Base-by-base conservation (phyloP, 2,113 vertebrate species). In the Thryonomys swinderianus region DNA sequence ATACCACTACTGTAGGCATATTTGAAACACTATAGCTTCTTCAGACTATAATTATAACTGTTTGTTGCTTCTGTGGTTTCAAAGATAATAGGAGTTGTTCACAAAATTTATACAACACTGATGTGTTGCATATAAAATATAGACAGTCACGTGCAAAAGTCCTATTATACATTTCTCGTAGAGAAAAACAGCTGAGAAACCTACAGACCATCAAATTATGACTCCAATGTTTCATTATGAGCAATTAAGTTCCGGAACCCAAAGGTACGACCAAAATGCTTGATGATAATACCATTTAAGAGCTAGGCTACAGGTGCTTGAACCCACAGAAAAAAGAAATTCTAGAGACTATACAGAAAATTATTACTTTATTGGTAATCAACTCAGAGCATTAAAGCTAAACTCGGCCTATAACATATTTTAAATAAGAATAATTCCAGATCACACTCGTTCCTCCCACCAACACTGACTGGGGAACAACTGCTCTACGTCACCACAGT, bases 41-140 rank as follows among this genome's bases (percentile, higher is more conserved):
- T 98, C 98, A 97, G 97, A 96, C 79, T 97, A 73, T 98, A 98
- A 98, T 98, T 98, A 98, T 97, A 97, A 95, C 96, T 96, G 97
- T 85, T 98, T 97, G 97, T 97, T 98, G 97, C 96, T 98, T 96
- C 97, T 97, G 96, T 96, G 91, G 97, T 96, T 98, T 98, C 97
- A 92, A 97, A 97, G 96, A 97, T 98, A 98, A 98, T 98, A 97
- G 97, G 98, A 98, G 83, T 96, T 97, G 98, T 93, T 98, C 96
- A 82, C 80, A 97, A 98, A 97, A 98, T 93, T 96, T 96, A 96
- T 90, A 97, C 84, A 85, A 97, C 21, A 42, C 84, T 89, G 17
- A 96, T 71, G 76, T 32, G 14, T 94, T 81, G 91, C 96, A 96
- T 96, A 85, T 80, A 96, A 98, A 98, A 97, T 16, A 97, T 27